phyloP scores from a whole-genome alignment of 2,888 invertebrate genomes.

The Microchrysa polita region DNA sequence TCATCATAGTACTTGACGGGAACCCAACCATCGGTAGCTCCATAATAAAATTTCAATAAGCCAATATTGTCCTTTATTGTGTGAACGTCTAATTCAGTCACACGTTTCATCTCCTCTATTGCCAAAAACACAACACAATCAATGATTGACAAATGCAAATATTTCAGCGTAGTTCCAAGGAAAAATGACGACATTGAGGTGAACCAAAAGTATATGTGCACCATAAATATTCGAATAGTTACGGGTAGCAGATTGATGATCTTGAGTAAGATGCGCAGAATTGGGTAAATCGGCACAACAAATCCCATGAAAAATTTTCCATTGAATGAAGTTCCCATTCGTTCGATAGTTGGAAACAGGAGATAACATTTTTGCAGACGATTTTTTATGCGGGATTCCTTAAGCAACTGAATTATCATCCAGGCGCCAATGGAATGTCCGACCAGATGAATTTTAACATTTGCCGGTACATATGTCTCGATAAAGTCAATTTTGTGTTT shows the following conservation, averaged over 20 bases:
- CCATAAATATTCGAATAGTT: constrained; percentile 65
- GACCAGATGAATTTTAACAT: constrained; percentile 80
- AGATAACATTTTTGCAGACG: constrained; percentile 74
- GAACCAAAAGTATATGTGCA: constrained; percentile 68
- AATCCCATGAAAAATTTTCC: constrained; percentile 76
- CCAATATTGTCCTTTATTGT: constrained; percentile 69
- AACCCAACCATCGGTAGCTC: constrained; percentile 83
- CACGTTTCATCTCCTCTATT: constrained; percentile 81
- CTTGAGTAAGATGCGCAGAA: constrained; percentile 65
- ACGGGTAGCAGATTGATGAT: constrained; percentile 69
- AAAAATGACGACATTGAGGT: constrained; percentile 67
- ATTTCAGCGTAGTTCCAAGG: constrained; percentile 67
- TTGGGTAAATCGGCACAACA: constrained; percentile 66
- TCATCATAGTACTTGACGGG: constrained; percentile 77
- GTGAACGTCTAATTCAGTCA: constrained; percentile 73
- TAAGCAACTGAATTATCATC: constrained; percentile 78
- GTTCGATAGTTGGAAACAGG: constrained; percentile 88
- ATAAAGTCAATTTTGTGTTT: constrained; percentile 70
- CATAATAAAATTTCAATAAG: constrained; percentile 82
- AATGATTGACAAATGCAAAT: constrained; percentile 69
- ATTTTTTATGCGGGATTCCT: constrained; percentile 68
- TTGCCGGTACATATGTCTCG: constrained; percentile 74
- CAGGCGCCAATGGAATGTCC: constrained; percentile 94
- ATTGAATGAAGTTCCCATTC: constrained; percentile 79
- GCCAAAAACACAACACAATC: constrained; percentile 77